Conservation (phyloP, 30 jellyfish, hydroid and myxozoan genomes). For the Chironex yamaguchii region DNA sequence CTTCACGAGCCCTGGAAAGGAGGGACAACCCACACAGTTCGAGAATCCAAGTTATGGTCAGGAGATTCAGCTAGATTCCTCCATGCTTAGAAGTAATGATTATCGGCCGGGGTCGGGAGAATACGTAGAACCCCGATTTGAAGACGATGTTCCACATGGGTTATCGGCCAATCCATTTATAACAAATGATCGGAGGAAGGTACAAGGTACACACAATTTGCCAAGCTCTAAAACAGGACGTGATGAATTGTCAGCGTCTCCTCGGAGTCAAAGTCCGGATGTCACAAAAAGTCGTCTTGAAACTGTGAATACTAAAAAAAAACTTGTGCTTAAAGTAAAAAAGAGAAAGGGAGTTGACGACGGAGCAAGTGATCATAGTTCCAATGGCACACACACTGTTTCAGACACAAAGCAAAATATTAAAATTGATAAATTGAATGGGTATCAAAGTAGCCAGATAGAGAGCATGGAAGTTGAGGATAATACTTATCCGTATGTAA, state of each 20-base stretch:
- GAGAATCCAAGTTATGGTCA: not conserved
- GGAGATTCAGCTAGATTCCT: not conserved
- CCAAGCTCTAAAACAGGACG: not conserved
- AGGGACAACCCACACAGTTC: not conserved
- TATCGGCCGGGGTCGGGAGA: not conserved
- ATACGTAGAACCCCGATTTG: not conserved
- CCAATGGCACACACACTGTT: no score
- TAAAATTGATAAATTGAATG: not conserved
- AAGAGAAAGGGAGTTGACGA: not conserved
- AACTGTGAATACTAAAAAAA: conserved; percentile 1
- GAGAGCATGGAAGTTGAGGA: not conserved
- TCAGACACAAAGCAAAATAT: not conserved
- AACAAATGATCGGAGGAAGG: not conserved
- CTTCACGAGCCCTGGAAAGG: not conserved
- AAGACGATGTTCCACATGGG: not conserved
- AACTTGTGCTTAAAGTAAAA: conserved; percentile 70
- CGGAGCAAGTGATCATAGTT: no score
- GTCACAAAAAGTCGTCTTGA: not conserved
- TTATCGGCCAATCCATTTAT: not conserved
- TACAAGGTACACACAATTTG: not conserved
- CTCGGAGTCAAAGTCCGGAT: not conserved
- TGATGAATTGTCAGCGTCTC: no score
- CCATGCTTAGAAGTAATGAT: not conserved
- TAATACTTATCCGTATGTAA: not conserved
- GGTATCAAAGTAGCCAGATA: not conserved